Evolutionary conservation across 92 coral and sea anemone genomes (phyloP), one percentile per base, ranked within the genome.

Genomic region (Parazoanthus atlanticus): DNA sequence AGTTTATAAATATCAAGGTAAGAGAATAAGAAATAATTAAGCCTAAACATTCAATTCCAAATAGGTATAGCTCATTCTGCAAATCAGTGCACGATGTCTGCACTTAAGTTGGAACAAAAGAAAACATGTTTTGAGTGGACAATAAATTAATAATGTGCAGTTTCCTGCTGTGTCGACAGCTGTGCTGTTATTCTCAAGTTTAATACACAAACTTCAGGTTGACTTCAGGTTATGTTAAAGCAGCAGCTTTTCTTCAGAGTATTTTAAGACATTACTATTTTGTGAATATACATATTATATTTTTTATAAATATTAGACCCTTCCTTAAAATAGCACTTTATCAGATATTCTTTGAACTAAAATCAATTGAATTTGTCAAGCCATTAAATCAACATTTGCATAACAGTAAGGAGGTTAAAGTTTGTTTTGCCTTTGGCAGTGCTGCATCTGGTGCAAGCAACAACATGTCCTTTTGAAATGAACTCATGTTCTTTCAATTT

Each of bases 161-260:
- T 41, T 75, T 41, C 79, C 79, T 75, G 49, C 29, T 34, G 79
- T 75, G 52, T 34, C 52, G 36, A n/a, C 79, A 75, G 79, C 79
- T 75, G 79, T 75, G 79, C 17, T 75, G 49, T 36, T 75, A 41
- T 33, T 41, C 30, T 36, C 46, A 38, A 75, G 41, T 31, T 73
- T 73, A 30, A 33, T 73, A 73, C 77, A 73, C 41, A 31, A 32
- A 30, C 38, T 30, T 15, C 7, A 30, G 77, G 9, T 33, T 73
- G 77, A 29, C 17, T 31, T 30, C 41, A 52, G 15, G 8, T 28
- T 32, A 28, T 29, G 9, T 73, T 73, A 73, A 31, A 32, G 77
- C 43, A 32, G 77, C 43, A 73, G 41, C 58, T 52, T 52, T 7
- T 15, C 58, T 52, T 52, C 17, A 52, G 21, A 13, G 58, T 52